These are phyloP conservation scores for Heliocidaris tuberculata DNA, from an alignment of 35 echinoderm and acorn worm genomes.

Conservation along the genomic window DNA sequence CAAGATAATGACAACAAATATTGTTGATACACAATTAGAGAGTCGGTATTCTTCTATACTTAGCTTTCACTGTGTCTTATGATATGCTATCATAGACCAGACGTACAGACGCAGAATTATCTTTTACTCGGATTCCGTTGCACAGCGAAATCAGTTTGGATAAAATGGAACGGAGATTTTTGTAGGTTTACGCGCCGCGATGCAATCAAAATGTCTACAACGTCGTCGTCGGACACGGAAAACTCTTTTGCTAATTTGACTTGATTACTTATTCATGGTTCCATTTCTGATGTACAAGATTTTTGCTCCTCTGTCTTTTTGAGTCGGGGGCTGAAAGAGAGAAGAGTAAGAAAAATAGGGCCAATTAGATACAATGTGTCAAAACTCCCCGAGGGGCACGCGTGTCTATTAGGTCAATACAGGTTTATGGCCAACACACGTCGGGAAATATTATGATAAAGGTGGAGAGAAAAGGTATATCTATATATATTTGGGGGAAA, in stretches of 20 bases:
- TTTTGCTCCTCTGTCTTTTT: not conserved
- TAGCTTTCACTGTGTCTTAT: not conserved
- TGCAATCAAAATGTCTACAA: conserved; percentile 1
- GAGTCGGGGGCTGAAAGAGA: not conserved
- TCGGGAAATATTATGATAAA: not conserved
- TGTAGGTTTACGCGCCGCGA: conserved; percentile 16
- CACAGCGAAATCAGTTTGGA: not conserved
- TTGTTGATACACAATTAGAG: too few species aligned
- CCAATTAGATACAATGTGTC: conserved; percentile 29
- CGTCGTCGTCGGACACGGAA: not conserved
- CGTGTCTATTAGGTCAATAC: conserved; percentile 33
- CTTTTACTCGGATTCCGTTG: not conserved
- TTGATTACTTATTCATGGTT: conserved; percentile 29
- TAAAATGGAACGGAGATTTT: not conserved
- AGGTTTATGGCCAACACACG: conserved; percentile 3
- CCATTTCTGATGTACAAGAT: conserved; percentile 1
- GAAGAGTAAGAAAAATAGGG: conserved; percentile 2
- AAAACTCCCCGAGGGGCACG: conserved; percentile 24
- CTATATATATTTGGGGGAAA: not conserved
- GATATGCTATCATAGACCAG: too few species aligned
- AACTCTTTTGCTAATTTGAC: conserved; percentile 22
- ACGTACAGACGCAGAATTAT: too few species aligned
- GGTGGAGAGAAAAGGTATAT: not conserved
- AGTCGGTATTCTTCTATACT: not conserved
- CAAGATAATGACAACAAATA: too few species aligned